Evolutionary conservation across 2,888 invertebrate genomes (phyloP).

Genomic region (Watsonalla binaria): DNA sequence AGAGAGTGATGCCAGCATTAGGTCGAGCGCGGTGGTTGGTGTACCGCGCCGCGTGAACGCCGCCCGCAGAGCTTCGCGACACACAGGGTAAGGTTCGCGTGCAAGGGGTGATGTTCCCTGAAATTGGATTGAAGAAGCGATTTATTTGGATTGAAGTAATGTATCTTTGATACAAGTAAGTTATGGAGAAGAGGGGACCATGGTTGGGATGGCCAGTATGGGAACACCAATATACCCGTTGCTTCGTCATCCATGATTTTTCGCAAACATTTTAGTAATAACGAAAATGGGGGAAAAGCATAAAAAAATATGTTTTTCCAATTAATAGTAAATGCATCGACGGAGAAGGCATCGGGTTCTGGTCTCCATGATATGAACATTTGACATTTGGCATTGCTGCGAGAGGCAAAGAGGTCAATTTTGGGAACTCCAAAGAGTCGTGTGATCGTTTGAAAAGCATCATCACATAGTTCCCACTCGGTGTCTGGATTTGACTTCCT

Average conservation of each 20-base stretch:
- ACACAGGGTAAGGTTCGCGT: too few relatives aligned
- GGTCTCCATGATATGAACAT: neutral
- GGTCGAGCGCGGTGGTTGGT: slow-evolving; percentile 1
- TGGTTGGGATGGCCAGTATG: slow-evolving; percentile 4
- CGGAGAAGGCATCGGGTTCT: neutral
- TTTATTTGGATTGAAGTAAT: neutral
- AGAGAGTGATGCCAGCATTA: slow-evolving; percentile 14
- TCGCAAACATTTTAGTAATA: neutral
- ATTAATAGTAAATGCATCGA: neutral
- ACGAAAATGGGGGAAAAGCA: too few relatives aligned
- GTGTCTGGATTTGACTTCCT: slow-evolving; percentile 1
- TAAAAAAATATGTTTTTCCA: neutral
- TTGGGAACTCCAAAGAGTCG: too few relatives aligned
- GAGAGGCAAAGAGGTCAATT: slow-evolving; percentile 1
- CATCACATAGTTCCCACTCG: too few relatives aligned
- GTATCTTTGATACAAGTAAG: neutral
- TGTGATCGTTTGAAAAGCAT: too few relatives aligned
- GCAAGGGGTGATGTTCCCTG: slow-evolving; percentile 9
- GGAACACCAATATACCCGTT: slow-evolving; percentile 9
- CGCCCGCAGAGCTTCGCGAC: slow-evolving; percentile 12
- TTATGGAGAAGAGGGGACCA: slow-evolving; percentile 1
- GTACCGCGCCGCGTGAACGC: slow-evolving; percentile 8
- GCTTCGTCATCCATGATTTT: neutral
- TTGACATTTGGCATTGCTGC: neutral
- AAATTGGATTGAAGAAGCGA: slow-evolving; percentile 2